A percentile compares a stretch with the other conserved stretches of the same genome.
Evolutionary conservation across 2,113 vertebrate species (phyloP).

Genomic region (Smithornis capensis): DNA sequence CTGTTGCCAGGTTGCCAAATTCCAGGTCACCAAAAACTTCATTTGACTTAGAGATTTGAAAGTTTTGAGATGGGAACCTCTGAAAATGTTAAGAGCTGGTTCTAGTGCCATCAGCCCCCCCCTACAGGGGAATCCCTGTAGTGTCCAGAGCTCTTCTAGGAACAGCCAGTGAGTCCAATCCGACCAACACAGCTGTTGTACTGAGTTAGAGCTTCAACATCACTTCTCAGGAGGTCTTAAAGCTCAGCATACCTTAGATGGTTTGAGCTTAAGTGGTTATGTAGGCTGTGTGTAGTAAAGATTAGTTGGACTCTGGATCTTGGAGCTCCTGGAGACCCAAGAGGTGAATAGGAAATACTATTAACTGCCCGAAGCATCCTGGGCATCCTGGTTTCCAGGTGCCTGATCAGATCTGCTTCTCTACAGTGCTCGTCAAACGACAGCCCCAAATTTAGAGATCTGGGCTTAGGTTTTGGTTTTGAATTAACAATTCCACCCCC

Average conservation of each 20-base stretch:
- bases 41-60: background rate
- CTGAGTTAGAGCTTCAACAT: background rate
- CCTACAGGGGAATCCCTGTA: background rate
- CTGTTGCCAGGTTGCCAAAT: background rate
- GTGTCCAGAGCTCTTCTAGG: background rate
- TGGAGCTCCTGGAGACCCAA: background rate
- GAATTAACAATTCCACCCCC: constrained; percentile 20
- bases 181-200: rapidly evolving
- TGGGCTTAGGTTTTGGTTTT: background rate
- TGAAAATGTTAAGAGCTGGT: background rate
- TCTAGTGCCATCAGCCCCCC: background rate
- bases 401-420: background rate
- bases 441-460: background rate
- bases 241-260: background rate
- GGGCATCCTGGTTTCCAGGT: background rate
- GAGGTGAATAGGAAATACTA: background rate
- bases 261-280: background rate
- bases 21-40: background rate
- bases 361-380: background rate
- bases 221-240: background rate
- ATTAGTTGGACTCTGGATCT: background rate
- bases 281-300: background rate
- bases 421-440: background rate
- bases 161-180: too few species aligned
- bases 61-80: background rate